Evolutionary conservation across 1,140 invertebrate genomes (phyloP).

Genomic region (Andricus grossulariae): DNA sequence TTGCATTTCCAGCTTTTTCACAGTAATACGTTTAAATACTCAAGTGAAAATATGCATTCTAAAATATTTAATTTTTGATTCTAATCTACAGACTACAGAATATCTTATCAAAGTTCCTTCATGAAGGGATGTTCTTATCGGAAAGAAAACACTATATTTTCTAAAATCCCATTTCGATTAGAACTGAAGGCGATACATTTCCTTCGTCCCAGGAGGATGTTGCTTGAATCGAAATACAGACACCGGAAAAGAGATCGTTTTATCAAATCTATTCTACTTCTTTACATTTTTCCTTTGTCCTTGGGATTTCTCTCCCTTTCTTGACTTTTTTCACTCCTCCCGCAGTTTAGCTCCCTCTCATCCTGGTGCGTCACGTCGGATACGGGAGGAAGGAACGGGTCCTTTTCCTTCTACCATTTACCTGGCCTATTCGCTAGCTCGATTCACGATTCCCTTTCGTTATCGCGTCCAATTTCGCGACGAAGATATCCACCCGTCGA

Average conservation of each 20-base stretch:
- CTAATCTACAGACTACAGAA: too few relatives aligned
- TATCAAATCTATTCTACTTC: conserved; percentile 55
- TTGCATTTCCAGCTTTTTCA: conserved; percentile 50
- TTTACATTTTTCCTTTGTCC: conserved; percentile 57
- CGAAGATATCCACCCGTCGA: conserved; percentile 69
- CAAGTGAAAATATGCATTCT: too few relatives aligned
- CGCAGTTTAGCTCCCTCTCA: conserved; percentile 30
- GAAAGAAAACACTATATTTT: background rate
- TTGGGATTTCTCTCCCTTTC: conserved; percentile 42
- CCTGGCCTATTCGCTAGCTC: conserved; percentile 60
- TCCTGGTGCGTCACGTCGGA: background rate
- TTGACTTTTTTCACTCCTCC: conserved; percentile 42
- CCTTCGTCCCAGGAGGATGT: conserved; percentile 46
- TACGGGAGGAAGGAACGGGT: conserved; percentile 31
- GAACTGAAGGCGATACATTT: conserved; percentile 30
- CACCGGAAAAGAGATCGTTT: conserved; percentile 20
- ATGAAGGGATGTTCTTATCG: background rate
- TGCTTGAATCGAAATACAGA: conserved; percentile 39
- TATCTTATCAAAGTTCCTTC: background rate
- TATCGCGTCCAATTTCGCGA: conserved; percentile 73
- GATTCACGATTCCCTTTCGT: conserved; percentile 64
- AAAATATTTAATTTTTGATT: too few relatives aligned
- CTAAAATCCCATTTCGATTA: conserved; percentile 20
- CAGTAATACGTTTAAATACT: background rate
- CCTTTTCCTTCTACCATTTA: conserved; percentile 42